Conservation (phyloP, 37 sponge, comb jelly and placozoan species). For the Sycon ciliatum region DNA sequence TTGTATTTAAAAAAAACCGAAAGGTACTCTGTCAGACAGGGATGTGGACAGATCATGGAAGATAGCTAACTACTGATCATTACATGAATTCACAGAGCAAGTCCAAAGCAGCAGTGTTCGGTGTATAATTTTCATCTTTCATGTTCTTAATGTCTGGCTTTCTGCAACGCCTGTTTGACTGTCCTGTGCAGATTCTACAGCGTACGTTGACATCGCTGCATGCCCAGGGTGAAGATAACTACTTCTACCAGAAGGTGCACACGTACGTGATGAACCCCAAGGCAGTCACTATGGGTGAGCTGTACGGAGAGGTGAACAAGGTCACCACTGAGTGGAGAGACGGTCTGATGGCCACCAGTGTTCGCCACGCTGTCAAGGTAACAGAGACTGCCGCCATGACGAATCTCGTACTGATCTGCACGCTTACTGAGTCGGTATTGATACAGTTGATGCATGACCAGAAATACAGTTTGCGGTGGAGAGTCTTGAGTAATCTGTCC, state of each 20-base stretch:
- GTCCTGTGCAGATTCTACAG: conserved; percentile 49
- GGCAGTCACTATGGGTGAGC: conserved; percentile 91
- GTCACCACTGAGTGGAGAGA: conserved; percentile 95
- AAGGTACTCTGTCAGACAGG: no score
- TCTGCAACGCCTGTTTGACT: not conserved
- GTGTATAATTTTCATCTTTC: no score
- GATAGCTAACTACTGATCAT: no score
- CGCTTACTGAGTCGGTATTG: not conserved
- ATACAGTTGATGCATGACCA: no score
- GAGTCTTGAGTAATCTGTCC: no score
- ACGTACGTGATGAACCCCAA: conserved; percentile 93
- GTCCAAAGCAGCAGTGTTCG: no score
- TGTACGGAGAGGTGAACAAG: conserved; percentile 94
- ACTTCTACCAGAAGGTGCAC: conserved; percentile 78
- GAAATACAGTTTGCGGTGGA: no score
- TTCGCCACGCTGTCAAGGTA: conserved; percentile 81
- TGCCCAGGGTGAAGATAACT: conserved; percentile 42
- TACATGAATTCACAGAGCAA: no score
- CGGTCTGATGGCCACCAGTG: conserved; percentile 91
- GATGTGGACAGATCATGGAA: no score
- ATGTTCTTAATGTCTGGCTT: no score
- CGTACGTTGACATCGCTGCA: conserved; percentile 72
- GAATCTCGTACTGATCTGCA: not conserved
- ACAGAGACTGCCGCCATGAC: not conserved
- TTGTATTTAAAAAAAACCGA: no score